Evolutionary conservation across 2,113 vertebrate species (phyloP).

Genomic region (Thamnophis sirtalis): DNA sequence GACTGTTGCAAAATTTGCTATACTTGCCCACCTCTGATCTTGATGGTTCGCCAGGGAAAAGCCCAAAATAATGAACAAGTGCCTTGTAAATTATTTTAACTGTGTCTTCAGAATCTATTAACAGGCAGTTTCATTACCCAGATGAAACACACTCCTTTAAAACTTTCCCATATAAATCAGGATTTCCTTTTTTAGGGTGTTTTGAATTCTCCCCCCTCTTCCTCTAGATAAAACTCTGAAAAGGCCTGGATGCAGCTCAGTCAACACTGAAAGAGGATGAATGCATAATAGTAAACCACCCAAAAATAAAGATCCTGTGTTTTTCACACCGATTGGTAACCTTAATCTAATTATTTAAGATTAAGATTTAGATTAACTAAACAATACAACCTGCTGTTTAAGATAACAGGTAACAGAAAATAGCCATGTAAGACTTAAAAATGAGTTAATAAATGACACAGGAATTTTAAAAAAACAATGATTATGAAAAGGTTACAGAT

Average conservation of each 20-base stretch:
- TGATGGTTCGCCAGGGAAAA: background rate
- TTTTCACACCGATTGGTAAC: background rate
- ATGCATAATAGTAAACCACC: background rate
- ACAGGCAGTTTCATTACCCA: background rate
- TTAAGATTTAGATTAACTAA: no score
- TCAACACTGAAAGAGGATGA: background rate
- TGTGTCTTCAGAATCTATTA: background rate
- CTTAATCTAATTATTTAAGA: background rate
- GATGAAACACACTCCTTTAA: background rate
- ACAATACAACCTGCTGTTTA: background rate
- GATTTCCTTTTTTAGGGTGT: background rate
- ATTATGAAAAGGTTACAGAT: background rate
- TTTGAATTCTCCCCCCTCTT: background rate
- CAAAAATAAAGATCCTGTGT: background rate
- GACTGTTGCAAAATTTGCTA: no score
- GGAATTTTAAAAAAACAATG: background rate
- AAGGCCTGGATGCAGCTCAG: background rate
- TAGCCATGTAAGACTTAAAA: background rate
- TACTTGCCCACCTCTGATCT: no score
- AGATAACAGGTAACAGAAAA: background rate
- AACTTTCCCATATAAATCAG: background rate
- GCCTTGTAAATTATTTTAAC: background rate
- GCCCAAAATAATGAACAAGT: background rate
- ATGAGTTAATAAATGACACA: background rate
- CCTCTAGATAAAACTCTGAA: background rate